These are phyloP conservation scores for Thera obeliscata DNA, from an alignment of 2,888 invertebrate genomes.

Conservation along the genomic window DNA sequence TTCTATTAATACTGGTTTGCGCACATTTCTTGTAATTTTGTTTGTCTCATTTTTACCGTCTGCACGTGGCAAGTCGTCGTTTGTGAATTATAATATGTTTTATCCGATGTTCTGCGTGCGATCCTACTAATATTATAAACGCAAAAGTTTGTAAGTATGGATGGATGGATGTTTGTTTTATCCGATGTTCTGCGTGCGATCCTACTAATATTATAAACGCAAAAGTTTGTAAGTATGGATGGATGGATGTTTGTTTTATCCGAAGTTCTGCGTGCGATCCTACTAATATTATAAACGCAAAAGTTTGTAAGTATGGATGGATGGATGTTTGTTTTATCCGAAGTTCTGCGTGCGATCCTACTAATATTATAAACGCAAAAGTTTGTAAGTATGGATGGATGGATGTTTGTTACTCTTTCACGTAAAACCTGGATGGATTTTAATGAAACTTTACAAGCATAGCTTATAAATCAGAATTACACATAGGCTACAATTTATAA, in stretches of 20 bases:
- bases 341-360: constrained; percentile 16
- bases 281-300: constrained; percentile 4
- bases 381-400: too few relatives aligned
- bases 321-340: constrained; percentile 28
- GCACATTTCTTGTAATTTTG: constrained; percentile 59
- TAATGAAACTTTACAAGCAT: too few relatives aligned
- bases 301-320: too few relatives aligned
- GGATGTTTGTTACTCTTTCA: too few relatives aligned
- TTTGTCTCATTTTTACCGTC: constrained; percentile 60
- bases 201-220: constrained; percentile 6
- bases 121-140: constrained; percentile 11
- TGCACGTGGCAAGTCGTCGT: constrained; percentile 28
- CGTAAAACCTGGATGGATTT: too few relatives aligned
- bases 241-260: constrained; percentile 28
- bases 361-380: constrained; percentile 1
- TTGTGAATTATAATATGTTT: constrained; percentile 34
- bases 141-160: too few relatives aligned
- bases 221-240: too few relatives aligned
- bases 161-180: constrained; percentile 2
- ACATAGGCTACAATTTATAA: too few relatives aligned
- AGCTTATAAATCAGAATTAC: too few relatives aligned
- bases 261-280: constrained; percentile 14
- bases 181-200: constrained; percentile 17
- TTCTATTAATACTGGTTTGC: constrained; percentile 53
- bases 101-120: constrained; percentile 20